A percentile compares a stretch with the other conserved stretches of the same genome.
phyloP scores from a whole-genome alignment of 2,888 invertebrate genomes.

The Orthosia incerta region DNA sequence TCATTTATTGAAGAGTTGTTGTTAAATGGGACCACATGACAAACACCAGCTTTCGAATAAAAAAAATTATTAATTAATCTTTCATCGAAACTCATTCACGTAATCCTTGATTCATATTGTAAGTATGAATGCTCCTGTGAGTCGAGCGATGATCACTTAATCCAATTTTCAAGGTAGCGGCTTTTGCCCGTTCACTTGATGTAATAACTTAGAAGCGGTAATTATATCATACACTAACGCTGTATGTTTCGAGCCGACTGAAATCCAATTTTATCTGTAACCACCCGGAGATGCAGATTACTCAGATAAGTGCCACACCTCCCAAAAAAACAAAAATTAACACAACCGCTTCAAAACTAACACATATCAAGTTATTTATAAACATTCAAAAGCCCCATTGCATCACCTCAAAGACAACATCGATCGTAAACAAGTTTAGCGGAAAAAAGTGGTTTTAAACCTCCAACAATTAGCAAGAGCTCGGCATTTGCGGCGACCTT shows the following conservation, averaged over 20 bases:
- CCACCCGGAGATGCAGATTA: not conserved
- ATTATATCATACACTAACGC: not conserved
- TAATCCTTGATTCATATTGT: conserved; percentile 9
- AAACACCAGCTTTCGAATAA: too few species aligned
- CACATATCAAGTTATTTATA: conserved; percentile 23
- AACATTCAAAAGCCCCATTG: conserved; percentile 32
- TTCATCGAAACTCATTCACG: not conserved
- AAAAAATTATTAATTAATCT: too few species aligned
- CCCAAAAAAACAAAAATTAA: not conserved
- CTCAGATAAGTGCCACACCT: not conserved
- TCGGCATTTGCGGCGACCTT: conserved; percentile 53
- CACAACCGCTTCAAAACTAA: not conserved
- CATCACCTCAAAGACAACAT: conserved; percentile 39
- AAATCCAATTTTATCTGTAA: not conserved
- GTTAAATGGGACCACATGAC: too few species aligned
- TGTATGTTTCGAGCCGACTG: not conserved
- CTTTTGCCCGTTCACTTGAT: conserved; percentile 1
- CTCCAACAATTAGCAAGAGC: conserved; percentile 45
- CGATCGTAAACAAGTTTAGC: conserved; percentile 38
- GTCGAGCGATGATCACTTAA: conserved; percentile 17
- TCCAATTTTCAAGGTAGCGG: conserved; percentile 2
- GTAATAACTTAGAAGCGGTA: conserved; percentile 6
- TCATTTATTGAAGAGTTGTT: too few species aligned
- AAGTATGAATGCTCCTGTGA: not conserved
- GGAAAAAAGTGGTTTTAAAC: conserved; percentile 41